phyloP scores from a whole-genome alignment of 2,888 invertebrate genomes.

The Archips xylosteana region DNA sequence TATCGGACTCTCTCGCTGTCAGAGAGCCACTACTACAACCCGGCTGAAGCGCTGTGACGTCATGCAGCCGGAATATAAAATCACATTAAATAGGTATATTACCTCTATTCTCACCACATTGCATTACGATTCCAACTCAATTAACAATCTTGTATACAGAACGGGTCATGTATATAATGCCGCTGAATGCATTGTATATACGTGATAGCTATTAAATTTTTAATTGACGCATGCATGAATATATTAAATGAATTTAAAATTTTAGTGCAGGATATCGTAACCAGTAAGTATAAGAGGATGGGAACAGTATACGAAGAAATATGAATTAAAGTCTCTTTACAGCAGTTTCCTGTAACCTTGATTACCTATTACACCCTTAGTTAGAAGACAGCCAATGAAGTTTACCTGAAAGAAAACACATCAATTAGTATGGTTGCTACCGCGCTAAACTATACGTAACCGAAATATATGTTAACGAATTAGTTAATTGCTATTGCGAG shows the following conservation, averaged over 20 bases:
- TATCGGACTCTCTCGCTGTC: constrained; percentile 2
- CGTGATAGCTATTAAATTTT: no score
- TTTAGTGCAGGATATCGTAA: no score
- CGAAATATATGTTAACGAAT: neutral
- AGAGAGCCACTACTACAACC: constrained; percentile 19
- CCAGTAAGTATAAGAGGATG: no score
- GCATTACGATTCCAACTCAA: no score
- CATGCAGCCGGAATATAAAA: neutral
- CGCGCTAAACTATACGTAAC: neutral
- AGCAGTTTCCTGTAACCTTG: neutral
- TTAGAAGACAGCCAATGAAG: constrained; percentile 15
- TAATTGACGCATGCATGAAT: no score
- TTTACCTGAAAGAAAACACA: constrained; percentile 39
- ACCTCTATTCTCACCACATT: no score
- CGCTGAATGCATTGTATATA: neutral
- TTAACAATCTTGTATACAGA: no score
- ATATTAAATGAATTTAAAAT: no score
- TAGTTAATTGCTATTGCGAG: neutral
- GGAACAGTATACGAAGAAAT: neutral
- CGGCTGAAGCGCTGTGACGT: constrained; percentile 15
- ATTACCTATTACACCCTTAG: constrained; percentile 25
- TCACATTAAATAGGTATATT: neutral
- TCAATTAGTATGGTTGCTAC: constrained; percentile 24
- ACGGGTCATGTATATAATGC: neutral
- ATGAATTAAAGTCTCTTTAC: neutral